Conservation (phyloP, 2,797 vertebrate species). For the Numenius phaeopus region DNA sequence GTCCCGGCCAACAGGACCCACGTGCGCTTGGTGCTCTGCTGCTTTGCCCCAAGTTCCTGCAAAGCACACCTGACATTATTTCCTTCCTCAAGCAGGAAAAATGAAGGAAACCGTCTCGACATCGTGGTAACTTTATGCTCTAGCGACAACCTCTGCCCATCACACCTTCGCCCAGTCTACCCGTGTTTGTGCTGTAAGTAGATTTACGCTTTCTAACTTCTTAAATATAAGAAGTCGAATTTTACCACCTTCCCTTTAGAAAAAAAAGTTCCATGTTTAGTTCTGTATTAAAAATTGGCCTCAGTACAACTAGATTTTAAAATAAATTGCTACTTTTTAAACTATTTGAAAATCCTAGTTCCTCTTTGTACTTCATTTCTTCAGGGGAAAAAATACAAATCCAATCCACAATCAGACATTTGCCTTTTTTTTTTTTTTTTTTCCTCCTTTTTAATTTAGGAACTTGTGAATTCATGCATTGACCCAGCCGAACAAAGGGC, state of each 20-base stretch:
- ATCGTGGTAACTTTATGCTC: background rate
- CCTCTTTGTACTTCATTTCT: constrained; percentile 3
- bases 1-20: accelerated
- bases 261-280: background rate
- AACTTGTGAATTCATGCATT: constrained; percentile 64
- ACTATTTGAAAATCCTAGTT: background rate
- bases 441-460: constrained; percentile 44
- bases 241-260: background rate
- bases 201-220: background rate
- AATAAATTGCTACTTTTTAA: constrained; percentile 13
- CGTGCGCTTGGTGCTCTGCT: accelerated
- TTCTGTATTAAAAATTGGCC: background rate
- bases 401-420: constrained; percentile 13
- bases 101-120: background rate
- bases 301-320: background rate
- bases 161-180: background rate
- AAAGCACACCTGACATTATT: background rate
- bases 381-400: background rate
- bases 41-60: accelerated
- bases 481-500: constrained; percentile 50
- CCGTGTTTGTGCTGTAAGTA: background rate
- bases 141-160: background rate
- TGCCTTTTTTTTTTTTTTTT: background rate
- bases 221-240: background rate
- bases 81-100: background rate